Percentiles rank a stretch among this genome's conserved stretches.
phyloP scores from a whole-genome alignment of 2,797 vertebrate genomes.

The Pantherophis vulpinus region DNA sequence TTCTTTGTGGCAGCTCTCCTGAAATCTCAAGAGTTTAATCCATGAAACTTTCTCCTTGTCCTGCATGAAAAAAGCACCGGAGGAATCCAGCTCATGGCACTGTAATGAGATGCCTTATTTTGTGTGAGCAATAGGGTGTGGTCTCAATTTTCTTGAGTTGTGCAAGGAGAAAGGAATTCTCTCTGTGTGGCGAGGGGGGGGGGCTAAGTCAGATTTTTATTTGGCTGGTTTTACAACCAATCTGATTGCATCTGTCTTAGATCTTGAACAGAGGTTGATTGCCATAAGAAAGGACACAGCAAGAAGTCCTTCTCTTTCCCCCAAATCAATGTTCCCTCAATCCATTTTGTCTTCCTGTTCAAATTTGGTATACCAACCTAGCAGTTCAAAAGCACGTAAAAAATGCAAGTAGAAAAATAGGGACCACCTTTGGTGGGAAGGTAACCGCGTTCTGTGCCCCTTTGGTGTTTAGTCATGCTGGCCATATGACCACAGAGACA shows the following conservation, averaged over 20 bases:
- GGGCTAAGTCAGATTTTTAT: background rate
- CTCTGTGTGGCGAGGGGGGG: fast-evolving
- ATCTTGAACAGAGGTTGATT: background rate
- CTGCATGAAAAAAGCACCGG: background rate
- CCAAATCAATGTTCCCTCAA: background rate
- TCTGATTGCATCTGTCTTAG: background rate
- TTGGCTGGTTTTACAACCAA: background rate
- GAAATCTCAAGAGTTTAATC: background rate
- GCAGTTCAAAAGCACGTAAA: no score
- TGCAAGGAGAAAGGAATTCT: constrained; percentile 1
- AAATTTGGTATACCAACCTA: background rate
- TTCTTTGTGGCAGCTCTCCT: background rate
- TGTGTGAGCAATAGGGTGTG: background rate
- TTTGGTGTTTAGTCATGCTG: no score
- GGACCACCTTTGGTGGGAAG: no score
- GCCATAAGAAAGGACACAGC: fast-evolving
- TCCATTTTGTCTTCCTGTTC: background rate
- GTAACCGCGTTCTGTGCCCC: no score
- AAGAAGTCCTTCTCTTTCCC: background rate
- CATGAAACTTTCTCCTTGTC: constrained; percentile 8
- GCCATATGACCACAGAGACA: no score
- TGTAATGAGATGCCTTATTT: constrained; percentile 9
- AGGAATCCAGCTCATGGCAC: background rate
- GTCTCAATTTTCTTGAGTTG: background rate
- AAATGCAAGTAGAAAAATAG: no score